phyloP scores from a whole-genome alignment of 2,797 vertebrate species.

The Tauraco hartlaubi region DNA sequence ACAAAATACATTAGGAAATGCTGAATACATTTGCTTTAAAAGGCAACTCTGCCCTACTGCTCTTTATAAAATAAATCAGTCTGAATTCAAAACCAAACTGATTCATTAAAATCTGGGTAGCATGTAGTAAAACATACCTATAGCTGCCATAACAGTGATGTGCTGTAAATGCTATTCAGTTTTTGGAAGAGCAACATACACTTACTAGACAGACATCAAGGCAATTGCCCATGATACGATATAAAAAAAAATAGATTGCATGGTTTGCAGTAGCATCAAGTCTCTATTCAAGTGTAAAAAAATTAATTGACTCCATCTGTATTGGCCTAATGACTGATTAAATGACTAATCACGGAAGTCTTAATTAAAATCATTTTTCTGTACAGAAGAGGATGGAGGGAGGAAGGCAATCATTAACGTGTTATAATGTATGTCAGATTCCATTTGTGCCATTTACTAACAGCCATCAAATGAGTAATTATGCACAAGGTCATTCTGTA shows the following conservation, averaged over 20 bases:
- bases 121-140: not conserved
- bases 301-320: conserved; percentile 80
- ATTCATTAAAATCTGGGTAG: not conserved
- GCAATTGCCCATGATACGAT: conserved; percentile 1
- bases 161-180: not conserved
- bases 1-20: not conserved
- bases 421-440: conserved; percentile 59
- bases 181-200: not conserved
- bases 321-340: conserved; percentile 82
- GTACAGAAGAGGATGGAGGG: conserved; percentile 53
- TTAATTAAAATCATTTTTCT: conserved; percentile 82
- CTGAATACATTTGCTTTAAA: not conserved
- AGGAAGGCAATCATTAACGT: conserved; percentile 70
- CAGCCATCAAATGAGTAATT: conserved; percentile 64
- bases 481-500: conserved; percentile 66
- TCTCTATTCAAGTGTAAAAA: conserved; percentile 77
- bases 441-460: conserved; percentile 58
- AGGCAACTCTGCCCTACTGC: not conserved
- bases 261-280: conserved; percentile 61
- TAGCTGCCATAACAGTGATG: not conserved
- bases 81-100: not conserved
- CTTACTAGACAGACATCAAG: not conserved
- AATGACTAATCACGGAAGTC: conserved; percentile 82
- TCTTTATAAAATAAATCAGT: not conserved
- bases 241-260: conserved; percentile 33